Base-by-base conservation (phyloP, 2,113 vertebrate species). In the Chaetodon trifascialis region DNA sequence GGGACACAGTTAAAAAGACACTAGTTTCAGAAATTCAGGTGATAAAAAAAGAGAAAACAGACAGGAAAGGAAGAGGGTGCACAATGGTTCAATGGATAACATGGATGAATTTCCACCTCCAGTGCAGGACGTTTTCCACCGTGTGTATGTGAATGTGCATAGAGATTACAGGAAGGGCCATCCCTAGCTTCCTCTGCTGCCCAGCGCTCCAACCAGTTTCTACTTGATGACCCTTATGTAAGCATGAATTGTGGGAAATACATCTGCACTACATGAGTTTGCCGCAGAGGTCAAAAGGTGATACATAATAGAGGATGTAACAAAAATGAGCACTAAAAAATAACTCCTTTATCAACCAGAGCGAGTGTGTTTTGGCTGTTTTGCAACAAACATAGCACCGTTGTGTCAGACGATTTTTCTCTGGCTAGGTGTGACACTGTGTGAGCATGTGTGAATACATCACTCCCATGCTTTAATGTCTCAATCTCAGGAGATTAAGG, bases 401-500 rank as follows among this genome's bases (percentile, higher is more conserved):
- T 60, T 42, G 55, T 81, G 65, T 58, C 60, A 63, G 73, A 62
- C 46, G 56, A 76, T 47, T 73, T 76, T 71, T 84, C 64, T 62
- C 51, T 65, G 52, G 65, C 34, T 47, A 80, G 68, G 79, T 82
- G 80, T 62, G 79, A 83, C 58, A 59, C 56, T 52, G 55, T 76
- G 68, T 60, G 46, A 68, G 73, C 73, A 69, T 79, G 80, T 88
- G 81, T 63, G 85, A 85, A 82, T 85, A 75, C 87, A 93, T 90
- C 91, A 92, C 80, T 89, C 76, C 72, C 79, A 73, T 79, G 68
- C 82, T 88, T 85, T 92, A 94, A 93, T 94, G 91, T 94, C 94
- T 95, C 89, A 94, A 94, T 95, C 92, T 91, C 83, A 94, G 94
- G 95, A 97, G 97, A 98, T 97, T 97, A 97, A 97, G 95, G 94